Evolutionary conservation across 1,140 invertebrate species (phyloP), one percentile per base, ranked within the genome.

Genomic region (Chelonus insularis): DNA sequence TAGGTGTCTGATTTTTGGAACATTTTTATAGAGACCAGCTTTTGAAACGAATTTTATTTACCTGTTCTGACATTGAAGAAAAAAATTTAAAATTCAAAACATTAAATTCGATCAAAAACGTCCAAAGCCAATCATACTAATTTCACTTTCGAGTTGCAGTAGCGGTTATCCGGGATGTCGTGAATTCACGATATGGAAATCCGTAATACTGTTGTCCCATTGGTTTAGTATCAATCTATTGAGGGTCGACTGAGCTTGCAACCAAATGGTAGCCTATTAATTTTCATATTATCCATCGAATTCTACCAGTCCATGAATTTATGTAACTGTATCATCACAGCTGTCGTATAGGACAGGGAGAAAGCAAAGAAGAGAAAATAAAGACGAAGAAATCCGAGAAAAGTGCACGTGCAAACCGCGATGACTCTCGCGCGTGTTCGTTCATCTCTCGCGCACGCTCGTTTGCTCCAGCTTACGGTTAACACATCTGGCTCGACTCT

Each of bases 401-500:
- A 50, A 29, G 21, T 12, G 21, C 11, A 29, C 21, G 21, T 25
- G 47, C 23, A n/a, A 8, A 23, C 8, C 12, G 18, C 36, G 18
- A 4, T 12, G 16, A 29, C 41, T 23, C 9, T 20, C 14, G 4
- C 55, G 12, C 39, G 39, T 29, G 20, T 47, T 57, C 23, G 18
- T 34, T 20, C 41, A 14, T 34, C 41, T 45, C 29, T 20, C 23
- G 39, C 43, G 55, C 55, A 47, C 55, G 55, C 55, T 25, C 55
- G 41, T 47, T 16, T 16, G n/a, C 11, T 21, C 55, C 43, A 37
- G 32, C 23, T 29, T 37, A 11, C 18, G n/a, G 5, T 14, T 18
- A 20, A 21, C 54, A 57, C 55, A 57, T 57, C 55, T 57, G 55
- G 37, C 37, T 8, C 20, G n/a, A 18, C 41, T 47, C 52, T 39